Percentiles rank a stretch among this genome's conserved stretches.
These are phyloP conservation scores for Campoletis sonorensis DNA, from an alignment of 1,140 invertebrate species.

Conservation along the genomic window DNA sequence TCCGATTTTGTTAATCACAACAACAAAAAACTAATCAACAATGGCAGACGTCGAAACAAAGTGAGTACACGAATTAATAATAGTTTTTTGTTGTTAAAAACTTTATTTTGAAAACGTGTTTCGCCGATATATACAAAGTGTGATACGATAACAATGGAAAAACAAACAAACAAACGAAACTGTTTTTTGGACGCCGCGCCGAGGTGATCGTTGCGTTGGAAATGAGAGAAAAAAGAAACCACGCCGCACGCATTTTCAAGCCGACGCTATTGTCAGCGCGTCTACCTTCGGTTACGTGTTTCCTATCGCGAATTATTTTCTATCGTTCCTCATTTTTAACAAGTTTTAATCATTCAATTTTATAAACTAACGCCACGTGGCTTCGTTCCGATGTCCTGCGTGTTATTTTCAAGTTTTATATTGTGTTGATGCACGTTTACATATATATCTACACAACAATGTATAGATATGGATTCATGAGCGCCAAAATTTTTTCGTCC, in stretches of 20 bases:
- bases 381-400: no score
- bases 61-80: conserved; percentile 62
- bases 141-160: not conserved
- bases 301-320: not conserved
- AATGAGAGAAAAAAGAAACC: not conserved
- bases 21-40: conserved; percentile 46
- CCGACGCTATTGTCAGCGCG: not conserved
- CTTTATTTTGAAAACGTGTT: not conserved
- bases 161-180: not conserved
- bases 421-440: not conserved
- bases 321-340: no score
- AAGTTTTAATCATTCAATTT: no score
- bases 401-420: not conserved
- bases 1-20: conserved; percentile 1
- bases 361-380: not conserved
- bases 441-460: not conserved
- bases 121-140: not conserved
- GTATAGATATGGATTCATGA: not conserved
- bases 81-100: not conserved
- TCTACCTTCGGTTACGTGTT: not conserved
- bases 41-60: conserved; percentile 73
- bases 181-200: not conserved
- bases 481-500: not conserved
- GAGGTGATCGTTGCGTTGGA: not conserved
- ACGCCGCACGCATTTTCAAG: conserved; percentile 1